These are phyloP conservation scores for Lampris incognitus DNA, from an alignment of 2,113 vertebrate species.

Conservation along the genomic window DNA sequence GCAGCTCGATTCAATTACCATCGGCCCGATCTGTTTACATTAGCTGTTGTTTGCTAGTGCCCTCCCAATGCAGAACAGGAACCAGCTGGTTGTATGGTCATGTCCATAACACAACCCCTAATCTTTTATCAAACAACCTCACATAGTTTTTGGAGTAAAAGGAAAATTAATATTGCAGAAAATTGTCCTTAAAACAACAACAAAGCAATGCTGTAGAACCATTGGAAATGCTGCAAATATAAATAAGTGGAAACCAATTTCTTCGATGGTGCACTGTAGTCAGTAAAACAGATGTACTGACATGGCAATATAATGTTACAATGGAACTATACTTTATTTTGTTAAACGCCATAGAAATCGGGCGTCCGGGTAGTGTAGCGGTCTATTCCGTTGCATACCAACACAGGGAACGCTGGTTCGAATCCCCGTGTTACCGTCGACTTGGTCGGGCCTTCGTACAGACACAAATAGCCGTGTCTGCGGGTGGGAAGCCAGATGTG, in stretches of 20 bases:
- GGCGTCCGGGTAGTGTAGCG: no score
- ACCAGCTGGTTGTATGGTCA: constrained; percentile 56
- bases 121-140: constrained; percentile 44
- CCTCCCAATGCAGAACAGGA: constrained; percentile 52
- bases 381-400: no score
- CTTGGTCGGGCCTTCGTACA: no score
- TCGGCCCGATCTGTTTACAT: constrained; percentile 68
- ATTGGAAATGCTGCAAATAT: constrained; percentile 20
- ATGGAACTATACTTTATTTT: background rate
- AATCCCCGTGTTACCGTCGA: no score
- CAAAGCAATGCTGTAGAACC: constrained; percentile 13
- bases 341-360: background rate
- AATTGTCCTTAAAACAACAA: constrained; percentile 23
- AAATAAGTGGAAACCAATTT: constrained; percentile 13
- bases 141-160: background rate
- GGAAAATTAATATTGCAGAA: background rate
- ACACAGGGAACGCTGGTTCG: no score
- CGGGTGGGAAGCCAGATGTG: no score
- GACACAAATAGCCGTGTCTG: no score
- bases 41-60: constrained; percentile 54
- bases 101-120: constrained; percentile 18
- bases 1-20: constrained; percentile 65
- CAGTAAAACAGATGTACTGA: constrained; percentile 24
- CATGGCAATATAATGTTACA: background rate
- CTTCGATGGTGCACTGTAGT: constrained; percentile 26